A percentile compares a stretch with the other conserved stretches of the same genome.
Conservation (phyloP, 2,113 vertebrate species). For the Lagopus muta region DNA sequence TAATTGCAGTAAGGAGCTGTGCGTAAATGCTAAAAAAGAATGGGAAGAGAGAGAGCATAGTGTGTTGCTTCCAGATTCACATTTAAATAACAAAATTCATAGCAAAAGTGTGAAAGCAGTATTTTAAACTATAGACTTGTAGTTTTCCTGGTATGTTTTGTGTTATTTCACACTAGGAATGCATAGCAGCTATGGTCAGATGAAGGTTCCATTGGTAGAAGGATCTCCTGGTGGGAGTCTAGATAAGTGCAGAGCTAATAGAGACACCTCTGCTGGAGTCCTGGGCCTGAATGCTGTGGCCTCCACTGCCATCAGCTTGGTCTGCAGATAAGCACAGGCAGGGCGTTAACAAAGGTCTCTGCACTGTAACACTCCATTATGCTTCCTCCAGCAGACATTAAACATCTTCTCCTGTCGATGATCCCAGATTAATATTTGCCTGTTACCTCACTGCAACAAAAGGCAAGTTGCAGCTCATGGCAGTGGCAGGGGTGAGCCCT, state of each 20-base stretch:
- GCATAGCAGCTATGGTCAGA: neutral
- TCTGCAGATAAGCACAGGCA: neutral
- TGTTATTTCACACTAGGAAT: neutral
- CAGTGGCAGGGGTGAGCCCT: neutral
- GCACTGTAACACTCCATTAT: neutral
- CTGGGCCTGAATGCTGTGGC: neutral
- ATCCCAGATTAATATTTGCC: neutral
- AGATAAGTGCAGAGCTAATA: neutral
- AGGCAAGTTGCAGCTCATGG: neutral
- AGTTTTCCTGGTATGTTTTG: neutral
- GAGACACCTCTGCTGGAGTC: neutral
- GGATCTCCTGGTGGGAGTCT: neutral
- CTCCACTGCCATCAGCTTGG: neutral
- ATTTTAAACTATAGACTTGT: neutral
- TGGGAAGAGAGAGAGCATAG: neutral
- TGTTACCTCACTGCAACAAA: neutral
- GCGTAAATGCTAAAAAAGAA: neutral
- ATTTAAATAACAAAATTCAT: neutral
- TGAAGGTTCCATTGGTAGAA: neutral
- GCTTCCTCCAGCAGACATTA: neutral
- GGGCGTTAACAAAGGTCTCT: neutral
- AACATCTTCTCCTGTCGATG: neutral
- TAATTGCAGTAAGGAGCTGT: neutral
- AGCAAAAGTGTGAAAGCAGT: neutral
- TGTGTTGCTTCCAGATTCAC: neutral